phyloP scores from a whole-genome alignment of 2,888 invertebrate species.

The Syrphus vitripennis region DNA sequence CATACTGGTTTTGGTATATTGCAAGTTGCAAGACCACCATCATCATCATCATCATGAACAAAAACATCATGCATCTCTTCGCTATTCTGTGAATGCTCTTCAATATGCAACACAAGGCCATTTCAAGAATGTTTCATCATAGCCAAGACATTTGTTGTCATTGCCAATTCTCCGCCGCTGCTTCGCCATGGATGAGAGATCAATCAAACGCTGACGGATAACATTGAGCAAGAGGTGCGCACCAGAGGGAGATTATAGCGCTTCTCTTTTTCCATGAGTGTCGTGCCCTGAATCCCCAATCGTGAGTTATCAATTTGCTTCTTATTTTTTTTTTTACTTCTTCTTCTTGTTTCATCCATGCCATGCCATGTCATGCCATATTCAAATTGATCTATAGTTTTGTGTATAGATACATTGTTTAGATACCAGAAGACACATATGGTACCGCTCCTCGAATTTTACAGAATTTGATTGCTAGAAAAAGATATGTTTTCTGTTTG shows the following conservation, averaged over 20 bases:
- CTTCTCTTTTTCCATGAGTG: slow-evolving; percentile 58
- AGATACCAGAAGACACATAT: slow-evolving; percentile 46
- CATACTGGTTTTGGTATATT: slow-evolving; percentile 52
- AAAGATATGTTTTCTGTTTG: slow-evolving; percentile 11
- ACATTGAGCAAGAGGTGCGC: background rate
- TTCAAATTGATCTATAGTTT: slow-evolving; percentile 26
- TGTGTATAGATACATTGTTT: slow-evolving; percentile 46
- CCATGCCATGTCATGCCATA: slow-evolving; percentile 13
- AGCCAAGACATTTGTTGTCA: slow-evolving; percentile 71
- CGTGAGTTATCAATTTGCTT: slow-evolving; percentile 62
- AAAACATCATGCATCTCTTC: slow-evolving; percentile 35
- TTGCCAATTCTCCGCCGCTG: slow-evolving; percentile 66
- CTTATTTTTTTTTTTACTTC: background rate
- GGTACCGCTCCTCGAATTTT: slow-evolving; percentile 63
- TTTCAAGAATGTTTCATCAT: slow-evolving; percentile 70
- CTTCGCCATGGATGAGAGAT: slow-evolving; percentile 67
- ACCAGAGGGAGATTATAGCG: slow-evolving; percentile 35
- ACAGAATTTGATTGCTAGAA: slow-evolving; percentile 14
- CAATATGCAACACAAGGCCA: slow-evolving; percentile 71
- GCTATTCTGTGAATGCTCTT: slow-evolving; percentile 55
- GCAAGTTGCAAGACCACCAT: slow-evolving; percentile 57
- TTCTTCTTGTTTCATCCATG: background rate
- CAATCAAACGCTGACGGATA: slow-evolving; percentile 58
- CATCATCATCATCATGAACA: slow-evolving; percentile 15
- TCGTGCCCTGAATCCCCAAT: slow-evolving; percentile 69